Evolutionary conservation across 1,140 invertebrate species (phyloP).

Genomic region (Caenorhabditis latens): DNA sequence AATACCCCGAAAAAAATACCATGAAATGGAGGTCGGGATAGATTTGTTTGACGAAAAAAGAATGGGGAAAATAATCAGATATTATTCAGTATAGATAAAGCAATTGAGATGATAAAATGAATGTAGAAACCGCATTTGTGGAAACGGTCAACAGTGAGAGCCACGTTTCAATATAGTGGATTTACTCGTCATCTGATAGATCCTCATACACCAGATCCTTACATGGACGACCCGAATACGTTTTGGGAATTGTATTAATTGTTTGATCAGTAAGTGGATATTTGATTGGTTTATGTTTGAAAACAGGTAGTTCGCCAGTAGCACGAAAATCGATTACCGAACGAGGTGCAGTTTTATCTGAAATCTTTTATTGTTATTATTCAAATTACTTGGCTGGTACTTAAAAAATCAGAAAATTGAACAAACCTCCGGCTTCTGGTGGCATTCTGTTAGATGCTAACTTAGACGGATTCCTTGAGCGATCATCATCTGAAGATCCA

Average conservation of each 20-base stretch:
- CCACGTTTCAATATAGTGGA: no score
- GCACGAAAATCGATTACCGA: conserved; percentile 32
- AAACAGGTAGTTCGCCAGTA: not conserved
- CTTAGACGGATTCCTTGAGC: not conserved
- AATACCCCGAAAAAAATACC: no score
- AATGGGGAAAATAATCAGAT: no score
- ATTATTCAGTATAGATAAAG: no score
- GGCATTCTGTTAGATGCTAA: not conserved
- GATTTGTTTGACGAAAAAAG: no score
- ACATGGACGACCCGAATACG: not conserved
- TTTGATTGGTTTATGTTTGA: not conserved
- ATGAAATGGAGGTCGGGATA: no score
- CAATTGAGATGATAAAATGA: no score
- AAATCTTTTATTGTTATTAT: not conserved
- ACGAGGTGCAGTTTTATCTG: conserved; percentile 17
- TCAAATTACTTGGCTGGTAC: no score
- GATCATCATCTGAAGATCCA: not conserved
- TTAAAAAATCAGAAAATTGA: not conserved
- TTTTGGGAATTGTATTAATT: not conserved
- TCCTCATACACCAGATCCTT: conserved; percentile 11
- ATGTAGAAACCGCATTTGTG: no score
- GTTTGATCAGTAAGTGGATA: not conserved
- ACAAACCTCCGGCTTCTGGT: not conserved
- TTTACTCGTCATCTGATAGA: conserved; percentile 38
- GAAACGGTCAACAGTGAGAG: no score